A percentile compares a stretch with the other conserved stretches of the same genome.
Conservation (phyloP, 2,797 vertebrate genomes). For the Cirrhinus molitorella region DNA sequence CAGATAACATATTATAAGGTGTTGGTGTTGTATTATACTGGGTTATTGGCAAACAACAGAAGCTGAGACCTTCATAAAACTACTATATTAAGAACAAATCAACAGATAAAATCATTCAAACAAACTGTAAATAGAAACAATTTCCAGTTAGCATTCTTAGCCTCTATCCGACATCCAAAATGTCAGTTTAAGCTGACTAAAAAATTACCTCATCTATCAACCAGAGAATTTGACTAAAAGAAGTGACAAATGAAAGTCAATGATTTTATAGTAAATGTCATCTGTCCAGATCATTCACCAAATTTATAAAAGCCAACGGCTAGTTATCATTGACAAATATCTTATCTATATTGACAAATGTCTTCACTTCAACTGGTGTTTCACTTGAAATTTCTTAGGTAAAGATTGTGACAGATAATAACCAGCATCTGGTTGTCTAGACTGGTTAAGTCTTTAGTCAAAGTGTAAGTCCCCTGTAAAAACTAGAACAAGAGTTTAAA, state of each 20-base stretch:
- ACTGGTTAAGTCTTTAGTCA: neutral
- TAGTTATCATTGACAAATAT: neutral
- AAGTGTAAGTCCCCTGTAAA: neutral
- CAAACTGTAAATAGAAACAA: neutral
- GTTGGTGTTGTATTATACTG: too few relatives aligned
- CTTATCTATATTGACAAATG: neutral
- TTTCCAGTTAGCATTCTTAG: neutral
- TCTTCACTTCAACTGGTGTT: neutral
- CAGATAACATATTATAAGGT: too few relatives aligned
- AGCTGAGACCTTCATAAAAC: neutral
- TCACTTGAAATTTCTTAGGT: neutral
- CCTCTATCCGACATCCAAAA: neutral
- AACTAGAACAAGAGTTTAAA: neutral
- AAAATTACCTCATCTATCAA: neutral
- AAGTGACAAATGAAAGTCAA: neutral
- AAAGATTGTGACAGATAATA: neutral
- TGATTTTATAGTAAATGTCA: neutral
- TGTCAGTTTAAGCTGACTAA: neutral
- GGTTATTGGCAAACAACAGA: neutral
- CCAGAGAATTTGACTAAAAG: neutral
- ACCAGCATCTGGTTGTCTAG: neutral
- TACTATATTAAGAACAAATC: neutral
- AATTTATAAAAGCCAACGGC: too few relatives aligned
- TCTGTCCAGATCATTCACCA: neutral
- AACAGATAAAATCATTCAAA: neutral